These are phyloP conservation scores for Metalampra italica DNA, from an alignment of 2,888 invertebrate genomes.

Conservation along the genomic window DNA sequence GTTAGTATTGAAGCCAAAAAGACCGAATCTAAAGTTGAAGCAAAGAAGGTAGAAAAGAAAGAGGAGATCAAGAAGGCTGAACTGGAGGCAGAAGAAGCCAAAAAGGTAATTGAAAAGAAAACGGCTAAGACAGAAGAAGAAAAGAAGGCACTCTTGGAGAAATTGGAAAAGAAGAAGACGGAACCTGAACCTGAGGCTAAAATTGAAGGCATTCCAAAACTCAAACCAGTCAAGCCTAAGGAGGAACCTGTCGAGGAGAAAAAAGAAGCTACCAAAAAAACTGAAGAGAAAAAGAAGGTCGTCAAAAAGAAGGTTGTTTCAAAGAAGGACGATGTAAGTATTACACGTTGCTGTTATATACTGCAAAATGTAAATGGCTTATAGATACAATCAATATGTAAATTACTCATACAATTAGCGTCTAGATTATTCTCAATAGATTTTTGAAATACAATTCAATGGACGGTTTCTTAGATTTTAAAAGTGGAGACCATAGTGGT, in stretches of 20 bases:
- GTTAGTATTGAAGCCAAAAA: conserved; percentile 50
- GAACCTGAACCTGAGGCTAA: conserved; percentile 66
- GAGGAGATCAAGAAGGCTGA: conserved; percentile 50
- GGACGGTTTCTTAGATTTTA: conserved; percentile 3
- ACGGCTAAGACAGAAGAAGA: conserved; percentile 71
- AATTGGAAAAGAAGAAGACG: conserved; percentile 72
- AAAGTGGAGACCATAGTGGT: neutral
- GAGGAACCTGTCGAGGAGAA: conserved; percentile 67
- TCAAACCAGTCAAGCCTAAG: conserved; percentile 75
- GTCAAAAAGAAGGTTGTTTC: conserved; percentile 70
- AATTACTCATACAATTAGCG: neutral
- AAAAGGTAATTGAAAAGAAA: conserved; percentile 65
- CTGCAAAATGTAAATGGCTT: conserved; percentile 40
- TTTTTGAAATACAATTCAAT: conserved; percentile 3
- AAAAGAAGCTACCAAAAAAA: conserved; percentile 68
- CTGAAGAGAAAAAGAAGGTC: conserved; percentile 67
- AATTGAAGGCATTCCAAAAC: conserved; percentile 80
- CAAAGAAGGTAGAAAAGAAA: conserved; percentile 57
- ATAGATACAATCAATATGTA: conserved; percentile 4
- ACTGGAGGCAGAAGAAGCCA: conserved; percentile 69
- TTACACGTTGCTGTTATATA: conserved; percentile 4
- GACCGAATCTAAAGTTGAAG: conserved; percentile 43
- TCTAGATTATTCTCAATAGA: neutral
- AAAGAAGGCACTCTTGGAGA: conserved; percentile 71
- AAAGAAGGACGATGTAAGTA: conserved; percentile 73